A percentile compares a stretch with the other conserved stretches of the same genome.
Evolutionary conservation across 2,888 invertebrate species (phyloP).

Genomic region (Octodonta nipae): DNA sequence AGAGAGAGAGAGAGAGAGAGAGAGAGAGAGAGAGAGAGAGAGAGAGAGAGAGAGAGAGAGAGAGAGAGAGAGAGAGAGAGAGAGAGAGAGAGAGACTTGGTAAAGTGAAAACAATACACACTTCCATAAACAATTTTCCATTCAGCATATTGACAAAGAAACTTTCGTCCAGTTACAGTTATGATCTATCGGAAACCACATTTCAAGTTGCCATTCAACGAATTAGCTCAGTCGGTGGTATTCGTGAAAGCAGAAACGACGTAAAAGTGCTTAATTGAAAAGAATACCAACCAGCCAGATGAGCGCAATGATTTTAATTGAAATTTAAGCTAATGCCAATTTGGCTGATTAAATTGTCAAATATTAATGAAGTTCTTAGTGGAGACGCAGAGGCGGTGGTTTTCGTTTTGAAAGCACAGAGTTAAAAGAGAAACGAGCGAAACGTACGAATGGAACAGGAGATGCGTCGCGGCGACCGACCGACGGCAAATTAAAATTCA

Average conservation of each 20-base stretch:
- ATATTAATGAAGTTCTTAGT: slow-evolving; percentile 21
- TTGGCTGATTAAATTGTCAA: slow-evolving; percentile 21
- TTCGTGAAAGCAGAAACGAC: no score
- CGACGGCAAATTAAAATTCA: no score
- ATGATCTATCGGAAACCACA: no score
- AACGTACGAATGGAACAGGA: slow-evolving; percentile 32
- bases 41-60: slow-evolving; percentile 1
- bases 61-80: not conserved
- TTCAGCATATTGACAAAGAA: no score
- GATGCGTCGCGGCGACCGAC: slow-evolving; percentile 22
- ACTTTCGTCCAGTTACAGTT: no score
- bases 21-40: not conserved
- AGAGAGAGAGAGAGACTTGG: slow-evolving; percentile 6
- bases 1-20: not conserved
- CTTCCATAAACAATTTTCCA: no score
- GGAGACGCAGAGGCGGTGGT: slow-evolving; percentile 21
- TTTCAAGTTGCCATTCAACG: no score
- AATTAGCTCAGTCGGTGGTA: no score
- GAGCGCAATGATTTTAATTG: slow-evolving; percentile 16
- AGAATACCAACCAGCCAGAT: no score
- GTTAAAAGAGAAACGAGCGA: slow-evolving; percentile 19
- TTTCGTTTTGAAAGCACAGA: slow-evolving; percentile 19
- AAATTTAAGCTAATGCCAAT: slow-evolving; percentile 19
- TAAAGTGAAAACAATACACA: no score
- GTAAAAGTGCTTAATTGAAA: no score